Percentiles rank a stretch among this genome's conserved stretches.
phyloP scores from a whole-genome alignment of 2,888 invertebrate genomes.

The Syrphus vitripennis region DNA sequence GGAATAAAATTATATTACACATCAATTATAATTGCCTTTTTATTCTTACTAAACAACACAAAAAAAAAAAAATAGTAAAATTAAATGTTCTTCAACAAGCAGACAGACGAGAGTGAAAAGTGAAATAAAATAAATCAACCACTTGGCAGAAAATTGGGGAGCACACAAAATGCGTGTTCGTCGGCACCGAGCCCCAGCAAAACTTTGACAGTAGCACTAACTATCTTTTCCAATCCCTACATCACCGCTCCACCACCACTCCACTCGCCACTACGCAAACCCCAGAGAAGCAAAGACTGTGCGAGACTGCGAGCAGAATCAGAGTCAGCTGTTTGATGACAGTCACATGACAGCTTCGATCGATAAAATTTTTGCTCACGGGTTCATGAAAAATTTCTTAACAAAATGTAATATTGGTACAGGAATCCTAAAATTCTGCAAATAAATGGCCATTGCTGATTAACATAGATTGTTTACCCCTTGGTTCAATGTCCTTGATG shows the following conservation, averaged over 20 bases:
- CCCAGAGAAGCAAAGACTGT: background rate
- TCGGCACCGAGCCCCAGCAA: constrained; percentile 20
- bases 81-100: background rate
- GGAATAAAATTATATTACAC: constrained; percentile 22
- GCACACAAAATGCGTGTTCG: constrained; percentile 30
- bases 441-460: background rate
- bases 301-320: background rate
- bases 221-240: constrained; percentile 35
- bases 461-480: background rate
- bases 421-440: constrained; percentile 30
- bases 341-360: constrained; percentile 81
- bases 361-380: constrained; percentile 80
- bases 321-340: constrained; percentile 81
- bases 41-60: background rate
- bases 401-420: constrained; percentile 62
- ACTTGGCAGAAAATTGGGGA: constrained; percentile 39
- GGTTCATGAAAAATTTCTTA: constrained; percentile 72
- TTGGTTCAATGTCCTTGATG: background rate
- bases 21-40: constrained; percentile 19
- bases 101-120: too few species aligned
- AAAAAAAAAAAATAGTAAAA: too few species aligned
- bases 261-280: background rate
- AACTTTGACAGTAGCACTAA: constrained; percentile 19
- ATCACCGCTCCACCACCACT: background rate
- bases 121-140: constrained; percentile 11